Evolutionary conservation across 1,140 invertebrate species (phyloP).

Genomic region (Rhopalosiphum padi): DNA sequence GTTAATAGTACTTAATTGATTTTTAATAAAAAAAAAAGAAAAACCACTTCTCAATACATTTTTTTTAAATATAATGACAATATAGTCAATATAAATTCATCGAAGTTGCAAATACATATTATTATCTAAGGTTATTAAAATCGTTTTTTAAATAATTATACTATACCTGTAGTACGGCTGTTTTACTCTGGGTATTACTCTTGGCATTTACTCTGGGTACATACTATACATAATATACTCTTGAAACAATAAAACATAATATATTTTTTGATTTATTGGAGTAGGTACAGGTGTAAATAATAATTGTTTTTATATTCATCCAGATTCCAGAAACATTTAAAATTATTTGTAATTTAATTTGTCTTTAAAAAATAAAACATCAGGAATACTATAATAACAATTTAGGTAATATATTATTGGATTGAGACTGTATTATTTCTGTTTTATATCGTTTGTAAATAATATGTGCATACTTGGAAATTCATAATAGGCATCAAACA

Average conservation of each 20-base stretch:
- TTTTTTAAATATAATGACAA: background rate
- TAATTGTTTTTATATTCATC: background rate
- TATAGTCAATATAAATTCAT: background rate
- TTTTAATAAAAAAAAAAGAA: background rate
- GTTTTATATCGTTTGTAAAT: background rate
- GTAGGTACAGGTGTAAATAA: background rate
- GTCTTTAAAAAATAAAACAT: background rate
- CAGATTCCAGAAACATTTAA: background rate
- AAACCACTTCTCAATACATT: background rate
- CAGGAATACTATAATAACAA: background rate
- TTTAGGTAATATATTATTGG: background rate
- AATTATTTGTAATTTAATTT: background rate
- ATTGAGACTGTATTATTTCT: background rate
- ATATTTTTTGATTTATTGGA: background rate
- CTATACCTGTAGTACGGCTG: too few relatives aligned
- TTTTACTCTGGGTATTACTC: too few relatives aligned
- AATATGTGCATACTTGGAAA: background rate
- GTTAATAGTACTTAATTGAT: background rate
- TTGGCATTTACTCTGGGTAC: too few relatives aligned
- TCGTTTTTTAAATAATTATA: background rate
- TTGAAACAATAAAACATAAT: too few relatives aligned
- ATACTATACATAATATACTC: background rate
- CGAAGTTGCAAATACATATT: background rate
- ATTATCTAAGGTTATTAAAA: background rate
- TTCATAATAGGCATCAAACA: conserved; percentile 19